Evolutionary conservation across 2,113 vertebrate genomes (phyloP).

Genomic region (pig (Sus scrofa)): T2T-Sscrofa CM000824.6:125513501-125514000

Average conservation of each 20-base stretch:
- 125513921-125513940: not conserved
- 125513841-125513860: not conserved
- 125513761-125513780: not conserved
- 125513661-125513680: not conserved
- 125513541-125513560: slow-evolving; percentile 1
- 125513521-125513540: not conserved
- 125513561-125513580: not conserved
- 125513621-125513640: not conserved
- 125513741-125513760: not conserved
- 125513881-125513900: not conserved
- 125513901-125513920: not conserved
- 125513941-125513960: not conserved
- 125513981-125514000: not conserved
- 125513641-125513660: not conserved
- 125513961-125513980: not conserved
- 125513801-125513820: not conserved
- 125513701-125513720: not conserved
- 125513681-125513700: too few relatives aligned
- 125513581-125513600: not conserved
- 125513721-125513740: not conserved
- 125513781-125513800: not conserved
- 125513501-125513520: slow-evolving; percentile 21
- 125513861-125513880: not conserved
- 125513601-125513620: slow-evolving; percentile 4
- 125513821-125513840: not conserved